Base-by-base conservation (phyloP, 2,797 vertebrate species). In the Columba guinea region DNA sequence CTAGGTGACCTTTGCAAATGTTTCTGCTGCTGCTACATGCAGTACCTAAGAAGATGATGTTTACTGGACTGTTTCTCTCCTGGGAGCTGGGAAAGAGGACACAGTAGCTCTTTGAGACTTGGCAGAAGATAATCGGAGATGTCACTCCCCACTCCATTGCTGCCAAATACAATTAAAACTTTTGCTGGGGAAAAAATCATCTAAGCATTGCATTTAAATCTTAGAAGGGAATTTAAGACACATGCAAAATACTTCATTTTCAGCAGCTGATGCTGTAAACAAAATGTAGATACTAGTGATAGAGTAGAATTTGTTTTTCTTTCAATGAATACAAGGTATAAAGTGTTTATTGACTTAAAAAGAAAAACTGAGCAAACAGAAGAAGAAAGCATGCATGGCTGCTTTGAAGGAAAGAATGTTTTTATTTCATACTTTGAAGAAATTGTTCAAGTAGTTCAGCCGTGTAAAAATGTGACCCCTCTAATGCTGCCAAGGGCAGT, bases 371-470 rank as follows among this genome's bases (percentile, higher is more conserved):
- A 95, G 84, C 96, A 96, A 94, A 96, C 91, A 94, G 87, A 96
- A 90, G 95, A 95, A 97, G 80, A 96, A 93, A 94, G 91, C 63
- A 70, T 92, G 83, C 94, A 87, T 10, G 39, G 85, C 59, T 84
- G 59, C 93, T 97, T 95, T 97, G 95, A 94, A 95, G 85, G 93
- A 71, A 96, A 90, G 95, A 88, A 86, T 94, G 91, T 90, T 96
- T 96, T 93, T 84, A 95, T 93, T 96, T 96, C 89, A 67, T 94
- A 93, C 95, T 96, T 96, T 84, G 93, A 96, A 96, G 93, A 93
- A 96, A 94, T 91, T 92, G 91, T 95, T 96, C 87, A 62, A 91
- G 92, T 88, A 87, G 94, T 92, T 95, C 93, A 95, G 83, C 95
- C 1, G 49, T 97, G 87, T 90, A 83, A 96, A 97, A 96, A 93